Percentiles rank a stretch among this genome's conserved stretches.
These are phyloP conservation scores for Thumatha senex DNA, from an alignment of 2,888 invertebrate genomes.

Conservation along the genomic window DNA sequence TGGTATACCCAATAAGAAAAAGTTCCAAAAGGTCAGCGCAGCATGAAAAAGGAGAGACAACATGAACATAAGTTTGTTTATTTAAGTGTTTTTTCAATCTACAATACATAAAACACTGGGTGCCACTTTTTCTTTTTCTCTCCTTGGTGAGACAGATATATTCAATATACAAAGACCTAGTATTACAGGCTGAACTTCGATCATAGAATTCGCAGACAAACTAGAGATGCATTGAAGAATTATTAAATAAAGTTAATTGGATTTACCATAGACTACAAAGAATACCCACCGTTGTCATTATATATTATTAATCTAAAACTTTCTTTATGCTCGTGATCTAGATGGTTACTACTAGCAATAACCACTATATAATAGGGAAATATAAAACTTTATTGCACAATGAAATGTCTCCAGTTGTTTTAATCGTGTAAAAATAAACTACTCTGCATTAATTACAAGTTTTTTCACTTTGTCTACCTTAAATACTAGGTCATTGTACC, in stretches of 20 bases:
- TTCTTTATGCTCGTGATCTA: too few species aligned
- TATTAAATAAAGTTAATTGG: too few species aligned
- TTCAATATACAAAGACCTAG: background rate
- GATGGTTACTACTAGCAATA: too few species aligned
- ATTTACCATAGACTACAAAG: too few species aligned
- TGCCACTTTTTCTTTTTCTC: background rate
- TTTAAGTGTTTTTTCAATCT: slow-evolving; percentile 24
- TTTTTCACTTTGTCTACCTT: background rate
- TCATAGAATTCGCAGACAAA: too few species aligned
- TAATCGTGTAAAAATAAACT: too few species aligned
- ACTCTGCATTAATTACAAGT: background rate
- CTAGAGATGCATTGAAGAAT: background rate
- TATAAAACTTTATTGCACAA: too few species aligned
- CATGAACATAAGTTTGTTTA: slow-evolving; percentile 72
- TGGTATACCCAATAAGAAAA: slow-evolving; percentile 75
- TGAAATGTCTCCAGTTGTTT: too few species aligned
- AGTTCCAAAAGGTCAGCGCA: slow-evolving; percentile 75
- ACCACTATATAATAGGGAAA: too few species aligned
- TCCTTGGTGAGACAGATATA: background rate
- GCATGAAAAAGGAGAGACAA: slow-evolving; percentile 74
- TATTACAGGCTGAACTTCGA: background rate
- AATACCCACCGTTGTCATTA: too few species aligned
- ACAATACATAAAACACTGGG: slow-evolving; percentile 9
- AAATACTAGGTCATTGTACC: background rate
- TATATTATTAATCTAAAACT: too few species aligned